Evolutionary conservation across 2,113 vertebrate genomes (phyloP).

Genomic region (Rhizomys pruinosus): DNA sequence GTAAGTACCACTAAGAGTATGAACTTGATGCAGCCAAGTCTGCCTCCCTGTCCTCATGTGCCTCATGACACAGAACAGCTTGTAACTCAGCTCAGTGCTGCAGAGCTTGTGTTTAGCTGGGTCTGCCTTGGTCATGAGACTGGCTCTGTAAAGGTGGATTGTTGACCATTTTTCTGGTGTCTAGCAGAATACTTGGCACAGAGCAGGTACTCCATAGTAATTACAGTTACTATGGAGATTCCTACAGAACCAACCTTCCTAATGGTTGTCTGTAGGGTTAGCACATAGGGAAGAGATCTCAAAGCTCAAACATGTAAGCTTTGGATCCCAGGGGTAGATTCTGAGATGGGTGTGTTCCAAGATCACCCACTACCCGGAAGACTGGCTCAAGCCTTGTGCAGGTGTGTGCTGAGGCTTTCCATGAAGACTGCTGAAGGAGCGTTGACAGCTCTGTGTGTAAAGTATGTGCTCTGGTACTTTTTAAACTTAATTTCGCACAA

Average conservation of each 20-base stretch:
- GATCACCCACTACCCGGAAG: too few relatives aligned
- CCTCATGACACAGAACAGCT: background rate
- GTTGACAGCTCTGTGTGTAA: background rate
- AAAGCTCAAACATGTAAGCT: background rate
- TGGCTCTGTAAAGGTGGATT: too few relatives aligned
- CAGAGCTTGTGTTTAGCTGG: too few relatives aligned
- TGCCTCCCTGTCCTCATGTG: background rate
- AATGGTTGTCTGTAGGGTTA: too few relatives aligned
- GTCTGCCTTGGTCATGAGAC: too few relatives aligned
- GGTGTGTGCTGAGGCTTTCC: background rate
- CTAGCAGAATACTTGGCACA: background rate
- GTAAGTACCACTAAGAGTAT: conserved; percentile 85
- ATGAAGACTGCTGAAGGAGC: background rate
- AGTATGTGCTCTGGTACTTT: background rate
- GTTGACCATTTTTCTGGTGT: background rate
- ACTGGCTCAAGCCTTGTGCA: background rate
- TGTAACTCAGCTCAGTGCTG: too few relatives aligned
- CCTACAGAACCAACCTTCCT: too few relatives aligned
- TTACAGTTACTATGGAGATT: too few relatives aligned
- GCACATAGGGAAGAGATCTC: background rate
- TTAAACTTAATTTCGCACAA: background rate
- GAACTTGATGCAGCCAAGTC: background rate
- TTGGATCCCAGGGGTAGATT: background rate
- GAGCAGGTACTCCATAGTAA: too few relatives aligned
- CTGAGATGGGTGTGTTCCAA: fast-evolving